Base-by-base conservation (phyloP, 2,113 vertebrate genomes). In the Gambusia affinis region DNA sequence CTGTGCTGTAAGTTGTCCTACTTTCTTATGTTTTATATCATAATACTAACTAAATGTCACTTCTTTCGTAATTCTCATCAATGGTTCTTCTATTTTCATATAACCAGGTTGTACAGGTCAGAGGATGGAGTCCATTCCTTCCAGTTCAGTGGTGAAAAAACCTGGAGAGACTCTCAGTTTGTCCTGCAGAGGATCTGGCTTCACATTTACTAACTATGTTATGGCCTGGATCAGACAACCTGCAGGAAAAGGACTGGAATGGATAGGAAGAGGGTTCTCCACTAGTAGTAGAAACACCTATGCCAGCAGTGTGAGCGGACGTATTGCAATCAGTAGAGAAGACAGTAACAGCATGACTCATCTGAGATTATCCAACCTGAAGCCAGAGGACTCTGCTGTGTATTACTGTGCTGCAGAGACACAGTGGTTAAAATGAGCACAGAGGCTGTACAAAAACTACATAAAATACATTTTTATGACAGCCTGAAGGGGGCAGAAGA, bases 141-240 rank as follows among this genome's bases (percentile, higher is more conserved):
- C 71, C 51, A 78, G 65, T 78, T 4, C 84, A 78, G 69, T 82
- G 10, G 0, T 67, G 35, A 83, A 80, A 84, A 31, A 37, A 81
- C 44, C 44, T 51, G 44, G 44, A 51, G 44, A 88, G 64, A 60
- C 79, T 54, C 27, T 91, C 30, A 88, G 68, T 75, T 72, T 92
- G 0, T 91, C 83, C 28, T 92, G 87, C 27, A 77, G 31, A 1
- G 67, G n/a, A 47, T 44, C 70, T 68, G 80, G 73, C 51, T 79
- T 0, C 57, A 22, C 67, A 39, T 85, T 27, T 29, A 22, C 0
- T 22, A 39, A 22, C 27, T 67, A n/a, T 66, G 7, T 0, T 0
- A 89, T 87, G 84, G 0, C 57, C 51, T 3, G 4, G 47, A 51
- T 51, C 47, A 22, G 17, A 22, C 47, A 51, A 51, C 47, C 17